Base-by-base conservation (phyloP, 1,140 invertebrate genomes). In the Phocides pigmalion region DNA sequence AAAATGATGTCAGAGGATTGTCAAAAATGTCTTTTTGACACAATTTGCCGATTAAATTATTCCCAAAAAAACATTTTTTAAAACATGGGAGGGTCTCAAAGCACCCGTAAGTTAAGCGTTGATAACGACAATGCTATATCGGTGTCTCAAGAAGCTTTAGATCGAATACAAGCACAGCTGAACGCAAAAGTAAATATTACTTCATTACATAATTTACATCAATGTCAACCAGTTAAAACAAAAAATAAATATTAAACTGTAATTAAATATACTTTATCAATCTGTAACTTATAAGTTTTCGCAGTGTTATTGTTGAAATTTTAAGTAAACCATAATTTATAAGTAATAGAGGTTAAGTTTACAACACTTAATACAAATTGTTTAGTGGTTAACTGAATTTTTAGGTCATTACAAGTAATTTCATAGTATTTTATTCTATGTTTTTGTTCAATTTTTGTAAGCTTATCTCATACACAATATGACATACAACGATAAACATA, bases 141-240 rank as follows among this genome's bases (percentile, higher is more conserved):
- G 81, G 84, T 90, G 42, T 90, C 88, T 16, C 84, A 87, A 74
- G 86, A 90, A 58, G 88, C 86, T 9, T 68, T 90, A 81, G 82
- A 89, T 41, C 76, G 88, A 66, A 87, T 90, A 90, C 84, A 89
- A 70, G 76, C 81, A 62, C 84, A 85, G 69, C 76, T 89, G 17
- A 72, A 68, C 20, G 76, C 81, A 59, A 87, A 84, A 79, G 88
- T 90, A 89, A 85, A 69, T 83, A 81, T 77, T 47, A 58, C 76
- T 75, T 54, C 70, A 90, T 90, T 90, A 90, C 84, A 90, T 90
- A 90, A 90, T 90, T 87, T 87, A 79, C 68, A 85, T 81, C 80
- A 87, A 87, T 87, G 85, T 90, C 87, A 89, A 72, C 66, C 69
- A 70, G 76, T 65, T 74, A 79, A 73, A 67, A 76, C 68, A 84